phyloP scores from a whole-genome alignment of 2,797 vertebrate species.

The Sciurus vulgaris region DNA sequence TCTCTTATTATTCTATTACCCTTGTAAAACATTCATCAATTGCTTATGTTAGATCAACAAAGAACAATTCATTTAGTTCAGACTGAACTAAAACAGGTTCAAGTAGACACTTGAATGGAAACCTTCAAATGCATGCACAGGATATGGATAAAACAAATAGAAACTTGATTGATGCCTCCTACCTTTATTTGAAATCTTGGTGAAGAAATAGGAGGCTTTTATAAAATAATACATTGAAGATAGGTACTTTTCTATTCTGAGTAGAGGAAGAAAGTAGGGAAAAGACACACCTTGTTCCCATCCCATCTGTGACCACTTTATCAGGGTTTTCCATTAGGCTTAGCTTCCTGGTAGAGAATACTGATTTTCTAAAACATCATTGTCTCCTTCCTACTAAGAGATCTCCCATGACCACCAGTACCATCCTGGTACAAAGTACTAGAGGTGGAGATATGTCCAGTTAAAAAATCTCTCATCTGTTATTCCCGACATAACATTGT shows the following conservation, averaged over 20 bases:
- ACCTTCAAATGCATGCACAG: not conserved
- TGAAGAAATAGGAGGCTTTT: not conserved
- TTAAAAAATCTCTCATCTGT: not conserved
- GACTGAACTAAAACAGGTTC: not conserved
- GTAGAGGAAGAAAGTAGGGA: not conserved
- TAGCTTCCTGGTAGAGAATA: not conserved
- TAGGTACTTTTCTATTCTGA: not conserved
- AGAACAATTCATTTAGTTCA: not conserved
- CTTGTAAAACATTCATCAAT: not conserved
- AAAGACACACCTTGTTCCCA: not conserved
- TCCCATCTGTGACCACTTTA: not conserved
- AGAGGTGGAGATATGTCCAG: too few species aligned
- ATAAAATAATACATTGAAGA: not conserved
- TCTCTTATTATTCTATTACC: not conserved
- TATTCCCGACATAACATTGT: not conserved
- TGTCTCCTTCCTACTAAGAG: not conserved
- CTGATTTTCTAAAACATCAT: not conserved
- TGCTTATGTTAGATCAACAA: not conserved
- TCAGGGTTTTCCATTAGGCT: not conserved
- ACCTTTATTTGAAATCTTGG: not conserved
- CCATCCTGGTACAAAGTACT: not conserved
- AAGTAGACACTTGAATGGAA: not conserved
- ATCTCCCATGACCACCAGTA: fast-evolving
- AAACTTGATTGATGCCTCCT: not conserved
- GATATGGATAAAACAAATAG: not conserved